Base-by-base conservation (phyloP, 1,140 invertebrate species). In the Mercenaria mercenaria region DNA sequence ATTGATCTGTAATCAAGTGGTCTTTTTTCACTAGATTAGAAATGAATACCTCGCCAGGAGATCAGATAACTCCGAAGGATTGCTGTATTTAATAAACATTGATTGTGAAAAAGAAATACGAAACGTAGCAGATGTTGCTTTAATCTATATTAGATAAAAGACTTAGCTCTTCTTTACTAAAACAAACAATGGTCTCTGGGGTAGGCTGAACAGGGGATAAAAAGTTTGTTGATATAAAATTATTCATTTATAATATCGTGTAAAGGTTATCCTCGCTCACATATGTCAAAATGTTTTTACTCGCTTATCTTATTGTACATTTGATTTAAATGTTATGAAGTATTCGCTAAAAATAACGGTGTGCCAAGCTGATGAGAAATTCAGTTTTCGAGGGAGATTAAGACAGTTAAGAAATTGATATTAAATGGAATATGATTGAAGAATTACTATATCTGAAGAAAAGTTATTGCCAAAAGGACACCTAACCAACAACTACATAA, bases 111-210 rank as follows among this genome's bases (percentile, higher is more conserved):
- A 41, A 2, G 76, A 52, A 59, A 79, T 79, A 52, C 29, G 26
- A 79, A 52, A 18, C 76, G 2, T 1, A 56, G 47, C 76, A 79
- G 43, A 52, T 79, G 76, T 79, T 37, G 76, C 15, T 39, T 26
- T 79, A 52, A 52, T 79, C 32, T 8, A 37, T 79, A 39, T 20
- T 34, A 32, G 43, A 32, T 32, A 10, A 39, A 52, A 37, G 47
- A n/a, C 13, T 56, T 15, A 37, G 43, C 26, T 37, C 11, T 56
- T 39, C 29, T 18, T 32, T 56, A 50, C 20, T n/a, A 79, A 32
- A 79, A 37, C 47, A 32, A 37, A 79, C 50, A 79, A 79, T 52
- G 43, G 15, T 37, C 13, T 47, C 76, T 56, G 76, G 76, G 15
- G 47, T 79, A 39, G 76, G 76, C 2, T 79, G 47, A 56, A 59